phyloP scores from a whole-genome alignment of 2,888 invertebrate species.

The Latheticus oryzae region DNA sequence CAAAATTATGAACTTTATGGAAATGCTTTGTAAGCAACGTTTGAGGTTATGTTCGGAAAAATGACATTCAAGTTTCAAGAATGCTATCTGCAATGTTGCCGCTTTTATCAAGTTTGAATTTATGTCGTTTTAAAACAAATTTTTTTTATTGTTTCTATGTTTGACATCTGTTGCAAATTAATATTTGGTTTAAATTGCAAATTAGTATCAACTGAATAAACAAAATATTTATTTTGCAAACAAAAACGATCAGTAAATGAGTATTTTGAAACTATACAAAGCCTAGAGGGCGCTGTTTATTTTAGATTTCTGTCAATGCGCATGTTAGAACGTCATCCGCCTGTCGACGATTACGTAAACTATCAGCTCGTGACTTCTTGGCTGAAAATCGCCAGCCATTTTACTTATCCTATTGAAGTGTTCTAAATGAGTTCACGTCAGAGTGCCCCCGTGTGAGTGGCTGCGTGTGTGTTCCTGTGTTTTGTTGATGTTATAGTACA shows the following conservation, averaged over 20 bases:
- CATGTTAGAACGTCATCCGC: slow-evolving; percentile 50
- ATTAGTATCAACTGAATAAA: no score
- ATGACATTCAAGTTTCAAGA: slow-evolving; percentile 28
- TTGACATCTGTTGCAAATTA: no score
- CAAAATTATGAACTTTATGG: slow-evolving; percentile 32
- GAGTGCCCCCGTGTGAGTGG: slow-evolving; percentile 18
- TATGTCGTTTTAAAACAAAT: no score
- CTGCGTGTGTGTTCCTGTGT: slow-evolving; percentile 17
- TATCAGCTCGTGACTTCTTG: slow-evolving; percentile 60
- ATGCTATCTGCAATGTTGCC: slow-evolving; percentile 19
- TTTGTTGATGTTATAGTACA: slow-evolving; percentile 37
- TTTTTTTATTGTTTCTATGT: neutral
- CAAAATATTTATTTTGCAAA: no score
- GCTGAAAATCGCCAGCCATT: slow-evolving; percentile 58
- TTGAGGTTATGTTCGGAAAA: slow-evolving; percentile 36
- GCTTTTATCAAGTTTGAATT: no score
- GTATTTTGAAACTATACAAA: no score
- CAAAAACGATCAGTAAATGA: no score
- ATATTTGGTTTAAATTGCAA: no score
- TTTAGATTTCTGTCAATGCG: no score
- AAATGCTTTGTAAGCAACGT: slow-evolving; percentile 54
- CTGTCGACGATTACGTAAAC: slow-evolving; percentile 60
- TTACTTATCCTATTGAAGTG: slow-evolving; percentile 47
- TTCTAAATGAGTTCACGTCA: slow-evolving; percentile 28
- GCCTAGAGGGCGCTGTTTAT: no score